Evolutionary conservation across 2,797 vertebrate genomes (phyloP), one percentile per base, ranked within the genome.

Genomic region (Acanthiza pusilla): DNA sequence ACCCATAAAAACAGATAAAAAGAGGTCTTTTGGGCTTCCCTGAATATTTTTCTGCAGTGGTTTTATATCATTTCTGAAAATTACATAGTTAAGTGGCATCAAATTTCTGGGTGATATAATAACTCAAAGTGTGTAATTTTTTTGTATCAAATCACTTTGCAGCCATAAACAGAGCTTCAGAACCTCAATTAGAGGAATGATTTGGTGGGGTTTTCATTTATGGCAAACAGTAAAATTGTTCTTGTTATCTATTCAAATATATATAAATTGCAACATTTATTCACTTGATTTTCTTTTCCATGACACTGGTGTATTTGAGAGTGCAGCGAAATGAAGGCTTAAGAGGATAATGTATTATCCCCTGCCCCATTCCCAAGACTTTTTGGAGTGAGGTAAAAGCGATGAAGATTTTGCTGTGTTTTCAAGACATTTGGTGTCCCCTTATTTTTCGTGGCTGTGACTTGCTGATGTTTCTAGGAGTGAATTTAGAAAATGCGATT

Each of bases 1-100:
- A 95, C 81, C 77, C 82, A 91, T 89, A 82, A 90, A 96, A 95
- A 94, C 78, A 88, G 89, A 94, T 95, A 97, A 82, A 91, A 96
- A 95, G 91, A 96, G 94, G 93, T 87, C 94, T 95, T 96, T 89
- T 72, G 96, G 92, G 95, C 73, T 94, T 95, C 92, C 88, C 77
- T 84, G 73, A 84, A 65, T 88, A 84, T 92, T 96, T 96, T 96
- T 93, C 94, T 96, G 89, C 85, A 88, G 93, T 75, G 77, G 57
- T 95, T 96, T 88, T 93, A 85, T 93, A 79, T 90, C 93, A 95
- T 95, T 96, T 97, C 83, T 91, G 85, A 95, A 97, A 96, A 96
- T 96, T 85, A 92, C 87, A 95, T 95, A 96, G 96, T 96, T 96
- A 97, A 97, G 96, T 96, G 93, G 96, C 94, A 93, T 94, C 96